Base-by-base conservation (phyloP, 2,797 vertebrate genomes). In the Sarcophilus harrisii region DNA sequence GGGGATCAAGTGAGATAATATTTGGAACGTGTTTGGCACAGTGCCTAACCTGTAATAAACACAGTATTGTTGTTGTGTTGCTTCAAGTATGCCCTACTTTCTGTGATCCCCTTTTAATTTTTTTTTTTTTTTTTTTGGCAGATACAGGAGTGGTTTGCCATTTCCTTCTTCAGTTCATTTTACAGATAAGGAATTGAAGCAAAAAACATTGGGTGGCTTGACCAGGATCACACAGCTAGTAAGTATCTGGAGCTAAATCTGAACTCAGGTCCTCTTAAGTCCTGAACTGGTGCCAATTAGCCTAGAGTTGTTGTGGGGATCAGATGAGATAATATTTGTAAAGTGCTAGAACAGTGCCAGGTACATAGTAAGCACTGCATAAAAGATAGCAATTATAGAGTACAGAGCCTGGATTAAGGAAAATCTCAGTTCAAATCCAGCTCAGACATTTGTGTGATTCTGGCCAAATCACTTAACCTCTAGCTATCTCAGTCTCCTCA, bases 311-410 rank as follows among this genome's bases (percentile, higher is more conserved):
- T 21, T 73, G 18, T 21, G 66, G 18, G 66, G 5, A 73, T 73
- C 18, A 73, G 6, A 2, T 73, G 66, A 73, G 66, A 73, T 73
- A 73, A 38, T 73, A 73, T 73, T 73, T 73, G 16, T 73, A 13
- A 58, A 27, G 1, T 38, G 91, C 90, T 57, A 45, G 92, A 92
- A 90, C 14, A 91, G 62, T 73, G 66, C 32, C 91, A 27, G 60
- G 55, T 4, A 28, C 38, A 92, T 96, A 60, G 58, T 55, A 49
- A 95, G 27, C 89, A 52, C 60, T n/a, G 6, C 10, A 0, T 62
- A 90, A 90, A 92, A 90, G 54, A 60, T 92, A 90, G 62, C 62
- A 94, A 38, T 92, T 58, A 9, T 91, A 49, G 60, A 66, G 32
- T 32, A 2, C 0, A 1, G 32, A 11, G 13, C 62, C 32, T n/a